Evolutionary conservation across 2,888 invertebrate genomes (phyloP), one percentile per base, ranked within the genome.

Genomic region (Eupithecia insigniata): DNA sequence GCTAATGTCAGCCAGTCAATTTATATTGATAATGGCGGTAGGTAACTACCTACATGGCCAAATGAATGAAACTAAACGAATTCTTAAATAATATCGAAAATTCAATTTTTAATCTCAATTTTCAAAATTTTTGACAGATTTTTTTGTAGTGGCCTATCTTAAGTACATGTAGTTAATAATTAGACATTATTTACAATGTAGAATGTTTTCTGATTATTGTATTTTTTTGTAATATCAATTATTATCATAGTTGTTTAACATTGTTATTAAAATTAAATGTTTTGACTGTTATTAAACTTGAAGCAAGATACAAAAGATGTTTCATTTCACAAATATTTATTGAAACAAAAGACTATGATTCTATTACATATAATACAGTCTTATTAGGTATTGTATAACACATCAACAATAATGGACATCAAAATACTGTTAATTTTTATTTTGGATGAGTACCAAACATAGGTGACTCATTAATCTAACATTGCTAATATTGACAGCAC

Each of bases 241-340:
- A 51, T 22, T 46, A 10, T 51, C 16, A n/a, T n/a, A n/a, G n/a
- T n/a, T n/a, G n/a, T n/a, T n/a, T n/a, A n/a, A n/a, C n/a, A n/a
- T n/a, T 22, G 51, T 55, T 51, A 26, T 55, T 55, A 55, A 26
- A 55, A 51, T 12, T 51, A 58, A 26, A 60, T 60, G 28, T 60
- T 77, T 80, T 79, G 66, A 84, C 78, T 78, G 76, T 26, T 82
- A 82, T 80, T 82, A 81, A 81, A 83, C 68, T 76, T 73, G 71
- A 76, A 80, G 82, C 82, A 85, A 78, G 71, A 77, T 73, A 36
- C 16, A 66, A 61, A 76, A 76, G 73, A 39, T 75, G 76, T 79
- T 77, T 78, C 68, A 75, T 74, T 78, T 60, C 68, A 62, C 61
- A 22, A 55, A 36, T 60, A 65, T 65, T 66, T 74, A 74, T 70